Percentiles rank a stretch among this genome's conserved stretches.
Evolutionary conservation across 2,797 vertebrate species (phyloP).

Genomic region (Acanthurus lineatus): DNA sequence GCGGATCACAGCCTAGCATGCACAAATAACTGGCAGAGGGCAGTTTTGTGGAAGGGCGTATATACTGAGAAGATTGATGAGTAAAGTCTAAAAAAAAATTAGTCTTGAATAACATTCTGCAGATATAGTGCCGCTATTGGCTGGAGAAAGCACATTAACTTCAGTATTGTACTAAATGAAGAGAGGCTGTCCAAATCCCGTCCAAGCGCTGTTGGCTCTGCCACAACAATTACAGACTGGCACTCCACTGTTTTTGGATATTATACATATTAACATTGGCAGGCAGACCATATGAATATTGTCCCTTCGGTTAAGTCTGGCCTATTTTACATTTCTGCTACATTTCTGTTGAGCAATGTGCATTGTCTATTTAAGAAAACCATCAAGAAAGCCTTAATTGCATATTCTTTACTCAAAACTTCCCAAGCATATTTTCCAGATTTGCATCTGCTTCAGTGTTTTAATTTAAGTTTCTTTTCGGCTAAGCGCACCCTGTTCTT

Average conservation of each 20-base stretch:
- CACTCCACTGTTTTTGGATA: background rate
- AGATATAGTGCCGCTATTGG: background rate
- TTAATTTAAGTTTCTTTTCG: background rate
- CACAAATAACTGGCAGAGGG: background rate
- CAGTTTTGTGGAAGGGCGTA: conserved; percentile 32
- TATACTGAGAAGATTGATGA: background rate
- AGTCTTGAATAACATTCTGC: background rate
- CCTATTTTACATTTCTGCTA: background rate
- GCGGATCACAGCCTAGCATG: background rate
- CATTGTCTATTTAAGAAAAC: background rate
- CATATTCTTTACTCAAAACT: background rate
- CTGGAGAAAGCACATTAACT: background rate
- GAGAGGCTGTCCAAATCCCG: background rate
- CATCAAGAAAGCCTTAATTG: background rate
- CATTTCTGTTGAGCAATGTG: background rate
- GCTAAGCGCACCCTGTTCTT: background rate
- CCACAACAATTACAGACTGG: conserved; percentile 26
- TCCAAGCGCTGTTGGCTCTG: conserved; percentile 12
- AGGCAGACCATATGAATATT: background rate
- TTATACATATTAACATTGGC: conserved; percentile 22
- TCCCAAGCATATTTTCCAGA: conserved; percentile 3
- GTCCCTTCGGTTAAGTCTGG: conserved; percentile 1
- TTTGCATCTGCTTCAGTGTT: conserved; percentile 10
- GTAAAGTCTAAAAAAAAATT: background rate
- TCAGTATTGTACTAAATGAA: conserved; percentile 6